Conservation (phyloP, 2,797 vertebrate genomes). For the Eutrigla gurnardus region DNA sequence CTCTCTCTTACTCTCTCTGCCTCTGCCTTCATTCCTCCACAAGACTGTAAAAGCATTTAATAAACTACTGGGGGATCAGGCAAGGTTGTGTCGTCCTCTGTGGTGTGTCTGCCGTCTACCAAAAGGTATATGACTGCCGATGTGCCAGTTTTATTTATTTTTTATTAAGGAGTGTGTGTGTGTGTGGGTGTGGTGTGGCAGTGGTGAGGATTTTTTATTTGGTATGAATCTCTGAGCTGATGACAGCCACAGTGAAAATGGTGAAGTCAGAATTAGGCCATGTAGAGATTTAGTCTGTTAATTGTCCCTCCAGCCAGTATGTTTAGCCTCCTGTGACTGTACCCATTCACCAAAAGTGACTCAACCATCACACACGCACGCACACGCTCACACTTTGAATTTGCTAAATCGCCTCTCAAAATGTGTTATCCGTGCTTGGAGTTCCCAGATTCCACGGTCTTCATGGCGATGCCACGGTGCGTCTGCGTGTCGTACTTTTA, state of each 20-base stretch:
- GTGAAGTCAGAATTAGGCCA: conserved; percentile 9
- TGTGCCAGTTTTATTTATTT: conserved; percentile 12
- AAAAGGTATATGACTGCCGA: conserved; percentile 4
- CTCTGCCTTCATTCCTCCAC: conserved; percentile 45
- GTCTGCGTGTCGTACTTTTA: conserved; percentile 64
- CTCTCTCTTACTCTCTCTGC: conserved; percentile 7
- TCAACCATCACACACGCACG: conserved; percentile 10
- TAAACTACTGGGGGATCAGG: conserved; percentile 49
- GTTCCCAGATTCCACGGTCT: conserved; percentile 28
- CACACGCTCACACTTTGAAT: conserved; percentile 11
- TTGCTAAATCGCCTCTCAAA: conserved; percentile 24
- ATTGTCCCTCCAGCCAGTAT: conserved; percentile 4
- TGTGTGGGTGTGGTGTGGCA: too few relatives aligned
- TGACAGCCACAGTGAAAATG: conserved; percentile 11
- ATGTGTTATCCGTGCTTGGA: conserved; percentile 21
- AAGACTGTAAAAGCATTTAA: conserved; percentile 53
- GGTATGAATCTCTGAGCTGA: background rate
- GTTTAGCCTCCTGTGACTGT: conserved; percentile 11
- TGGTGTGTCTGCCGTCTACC: background rate
- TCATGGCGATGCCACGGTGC: conserved; percentile 28
- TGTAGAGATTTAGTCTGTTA: conserved; percentile 7
- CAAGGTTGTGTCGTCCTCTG: conserved; percentile 36
- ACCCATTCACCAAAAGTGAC: conserved; percentile 14
- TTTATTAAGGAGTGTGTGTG: background rate
- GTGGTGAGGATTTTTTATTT: background rate